Evolutionary conservation across 2,113 vertebrate species (phyloP), one percentile per base, ranked within the genome.

Genomic region (Tachuris rubrigastra): DNA sequence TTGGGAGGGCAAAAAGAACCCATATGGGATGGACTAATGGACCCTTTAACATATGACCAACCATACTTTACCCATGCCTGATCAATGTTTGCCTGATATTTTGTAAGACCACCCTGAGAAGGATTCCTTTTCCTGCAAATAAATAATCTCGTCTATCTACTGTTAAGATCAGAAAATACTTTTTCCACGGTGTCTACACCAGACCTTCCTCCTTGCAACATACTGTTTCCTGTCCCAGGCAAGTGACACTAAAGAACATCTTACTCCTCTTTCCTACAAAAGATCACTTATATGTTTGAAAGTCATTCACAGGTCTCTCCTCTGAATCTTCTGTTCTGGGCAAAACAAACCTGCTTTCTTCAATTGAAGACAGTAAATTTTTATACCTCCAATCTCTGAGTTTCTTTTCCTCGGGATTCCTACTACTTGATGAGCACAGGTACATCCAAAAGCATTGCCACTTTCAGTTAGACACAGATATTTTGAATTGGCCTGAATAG

Each of bases 261-360:
- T 83, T 53, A 73, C 2, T 76, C 14, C 14, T 90, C 12, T 56
- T 83, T 55, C 28, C 33, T 63, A 5, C 12, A 24, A 81, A 93
- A 31, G 5, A 30, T 39, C 72, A 66, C 46, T 88, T 52, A 50
- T 6, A 5, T 55, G 76, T 86, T 66, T 66, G 53, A 83, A 76
- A 24, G 20, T 24, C 28, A 66, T 82, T 68, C 5, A 3, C 28
- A 73, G n/a, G 37, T 69, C 9, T 91, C 37, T 91, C 18, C 35
- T 93, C 66, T 73, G 63, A 83, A 50, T 88, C 72, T 50, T 49
- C 47, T 50, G 7, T n/a, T 89, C 53, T 33, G 50, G 27, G 49
- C 41, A 79, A 88, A 91, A 76, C 33, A 86, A 92, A 67, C 12
- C 50, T 62, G 25, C 37, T 77, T 71, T 52, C 53, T 83, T 86